phyloP scores from a whole-genome alignment of 2,888 invertebrate species.

The Adelognathus sp. region DNA sequence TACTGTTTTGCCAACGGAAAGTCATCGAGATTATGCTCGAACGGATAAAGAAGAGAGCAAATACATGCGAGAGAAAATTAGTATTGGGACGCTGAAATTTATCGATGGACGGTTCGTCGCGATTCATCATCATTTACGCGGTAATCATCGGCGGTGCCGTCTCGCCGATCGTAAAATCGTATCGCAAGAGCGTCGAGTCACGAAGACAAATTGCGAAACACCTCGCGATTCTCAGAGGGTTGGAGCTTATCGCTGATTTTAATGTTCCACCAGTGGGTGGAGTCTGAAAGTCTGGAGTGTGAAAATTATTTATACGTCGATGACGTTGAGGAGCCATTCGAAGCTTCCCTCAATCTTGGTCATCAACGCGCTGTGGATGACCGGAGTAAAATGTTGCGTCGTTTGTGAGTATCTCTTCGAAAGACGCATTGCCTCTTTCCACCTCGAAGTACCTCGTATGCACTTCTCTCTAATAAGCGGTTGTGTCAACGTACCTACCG shows the following conservation, averaged over 20 bases:
- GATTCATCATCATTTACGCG: conserved; percentile 38
- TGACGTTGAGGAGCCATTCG: conserved; percentile 53
- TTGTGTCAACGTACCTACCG: conserved; percentile 63
- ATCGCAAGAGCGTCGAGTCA: conserved; percentile 72
- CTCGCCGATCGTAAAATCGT: conserved; percentile 26
- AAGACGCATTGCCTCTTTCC: conserved; percentile 56
- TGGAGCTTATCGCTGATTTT: conserved; percentile 41
- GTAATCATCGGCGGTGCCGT: conserved; percentile 12
- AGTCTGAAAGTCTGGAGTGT: conserved; percentile 30
- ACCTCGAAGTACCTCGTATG: conserved; percentile 24
- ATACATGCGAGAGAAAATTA: conserved; percentile 24
- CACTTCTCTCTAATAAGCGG: conserved; percentile 65
- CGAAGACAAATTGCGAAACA: conserved; percentile 72
- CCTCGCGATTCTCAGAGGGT: not conserved
- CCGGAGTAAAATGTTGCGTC: not conserved
- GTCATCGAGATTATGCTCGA: conserved; percentile 4
- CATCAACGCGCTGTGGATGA: conserved; percentile 22
- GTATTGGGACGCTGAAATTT: conserved; percentile 24
- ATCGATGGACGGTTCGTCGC: conserved; percentile 26
- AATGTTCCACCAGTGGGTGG: conserved; percentile 27
- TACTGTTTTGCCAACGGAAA: conserved; percentile 9
- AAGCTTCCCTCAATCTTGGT: conserved; percentile 55
- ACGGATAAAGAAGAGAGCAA: not conserved
- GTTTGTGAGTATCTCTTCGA: conserved; percentile 10
- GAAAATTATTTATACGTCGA: conserved; percentile 69